A percentile compares a stretch with the other conserved stretches of the same genome.
Conservation (phyloP, 2,113 vertebrate species). For the Eudyptes chrysolophus region DNA sequence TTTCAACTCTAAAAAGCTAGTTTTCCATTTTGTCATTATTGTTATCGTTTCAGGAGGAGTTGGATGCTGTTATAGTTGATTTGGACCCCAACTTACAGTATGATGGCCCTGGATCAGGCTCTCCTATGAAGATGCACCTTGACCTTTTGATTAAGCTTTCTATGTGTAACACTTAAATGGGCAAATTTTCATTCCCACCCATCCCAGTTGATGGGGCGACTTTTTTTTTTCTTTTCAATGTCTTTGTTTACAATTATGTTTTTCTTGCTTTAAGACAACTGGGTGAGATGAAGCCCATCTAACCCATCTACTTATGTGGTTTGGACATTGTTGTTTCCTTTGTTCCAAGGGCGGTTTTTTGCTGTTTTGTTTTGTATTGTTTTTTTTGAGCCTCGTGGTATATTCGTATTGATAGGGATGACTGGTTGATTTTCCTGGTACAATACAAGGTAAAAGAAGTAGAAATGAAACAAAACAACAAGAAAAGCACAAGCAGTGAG, state of each 20-base stretch:
- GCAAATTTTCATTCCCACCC: background rate
- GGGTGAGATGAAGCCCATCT: background rate
- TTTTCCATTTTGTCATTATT: background rate
- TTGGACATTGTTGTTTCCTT: background rate
- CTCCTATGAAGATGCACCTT: background rate
- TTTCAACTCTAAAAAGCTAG: background rate
- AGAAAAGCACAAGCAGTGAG: background rate
- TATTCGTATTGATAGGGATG: background rate
- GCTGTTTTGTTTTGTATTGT: background rate
- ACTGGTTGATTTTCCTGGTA: background rate
- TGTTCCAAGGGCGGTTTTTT: background rate
- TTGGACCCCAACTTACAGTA: background rate
- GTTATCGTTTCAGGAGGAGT: background rate
- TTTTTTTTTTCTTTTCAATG: background rate
- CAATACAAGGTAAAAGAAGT: background rate
- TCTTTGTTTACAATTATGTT: background rate
- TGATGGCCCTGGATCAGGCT: background rate
- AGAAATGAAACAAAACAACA: background rate
- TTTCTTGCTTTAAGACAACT: background rate
- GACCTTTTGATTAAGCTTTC: background rate
- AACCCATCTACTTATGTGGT: background rate
- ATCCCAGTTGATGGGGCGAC: background rate
- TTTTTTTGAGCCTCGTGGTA: background rate
- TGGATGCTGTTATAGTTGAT: background rate
- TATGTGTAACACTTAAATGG: background rate